Conservation (phyloP, 2,888 invertebrate species). For the Orthonevra nobilis region DNA sequence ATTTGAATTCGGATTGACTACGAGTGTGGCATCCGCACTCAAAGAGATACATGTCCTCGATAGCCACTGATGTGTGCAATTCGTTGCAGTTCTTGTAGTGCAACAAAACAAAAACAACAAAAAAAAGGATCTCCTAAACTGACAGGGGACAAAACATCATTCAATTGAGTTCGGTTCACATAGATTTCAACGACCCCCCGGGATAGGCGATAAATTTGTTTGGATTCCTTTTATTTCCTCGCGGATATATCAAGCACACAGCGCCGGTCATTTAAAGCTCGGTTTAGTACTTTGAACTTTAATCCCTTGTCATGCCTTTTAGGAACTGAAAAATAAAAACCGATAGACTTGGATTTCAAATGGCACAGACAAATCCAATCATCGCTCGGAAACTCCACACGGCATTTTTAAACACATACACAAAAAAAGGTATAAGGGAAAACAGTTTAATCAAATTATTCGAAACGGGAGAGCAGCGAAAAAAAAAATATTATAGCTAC, state of each 20-base stretch:
- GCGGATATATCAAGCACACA: background rate
- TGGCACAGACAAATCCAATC: too few relatives aligned
- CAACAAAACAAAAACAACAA: background rate
- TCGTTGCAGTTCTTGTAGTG: background rate
- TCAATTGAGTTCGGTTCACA: background rate
- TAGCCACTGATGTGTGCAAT: slow-evolving; percentile 40
- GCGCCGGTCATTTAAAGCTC: background rate
- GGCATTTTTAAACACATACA: too few relatives aligned
- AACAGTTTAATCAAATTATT: too few relatives aligned
- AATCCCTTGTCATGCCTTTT: too few relatives aligned
- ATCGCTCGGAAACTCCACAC: too few relatives aligned
- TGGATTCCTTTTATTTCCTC: background rate
- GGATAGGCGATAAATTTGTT: slow-evolving; percentile 2
- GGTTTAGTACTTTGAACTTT: too few relatives aligned
- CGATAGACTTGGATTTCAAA: background rate
- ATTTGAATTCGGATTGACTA: slow-evolving; percentile 60
- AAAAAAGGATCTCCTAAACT: too few relatives aligned
- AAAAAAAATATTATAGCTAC: background rate
- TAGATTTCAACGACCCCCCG: background rate
- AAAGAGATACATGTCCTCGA: slow-evolving; percentile 33
- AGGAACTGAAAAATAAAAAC: too few relatives aligned
- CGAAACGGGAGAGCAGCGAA: background rate
- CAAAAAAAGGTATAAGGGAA: too few relatives aligned
- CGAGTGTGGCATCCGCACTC: slow-evolving; percentile 14
- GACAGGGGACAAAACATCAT: background rate